A percentile compares a stretch with the other conserved stretches of the same genome.
These are phyloP conservation scores for Cichlasoma orientale DNA, from an alignment of 2,797 vertebrate species.

Conservation along the genomic window DNA sequence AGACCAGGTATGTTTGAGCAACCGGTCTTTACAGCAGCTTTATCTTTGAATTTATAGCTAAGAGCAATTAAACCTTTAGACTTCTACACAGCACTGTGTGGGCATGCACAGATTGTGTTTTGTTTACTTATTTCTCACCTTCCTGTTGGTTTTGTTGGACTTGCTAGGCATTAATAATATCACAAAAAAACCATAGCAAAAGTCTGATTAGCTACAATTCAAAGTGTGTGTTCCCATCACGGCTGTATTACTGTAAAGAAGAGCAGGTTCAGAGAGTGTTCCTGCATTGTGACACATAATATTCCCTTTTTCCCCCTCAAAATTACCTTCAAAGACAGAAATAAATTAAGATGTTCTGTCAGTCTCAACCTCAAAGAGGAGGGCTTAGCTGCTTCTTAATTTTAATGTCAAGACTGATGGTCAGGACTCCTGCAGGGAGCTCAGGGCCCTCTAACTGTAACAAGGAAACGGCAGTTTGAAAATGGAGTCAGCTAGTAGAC, in stretches of 20 bases:
- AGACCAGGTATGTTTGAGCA: neutral
- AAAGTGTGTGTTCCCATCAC: neutral
- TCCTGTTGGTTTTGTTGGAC: neutral
- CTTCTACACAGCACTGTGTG: neutral
- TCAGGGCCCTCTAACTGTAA: slow-evolving; percentile 23
- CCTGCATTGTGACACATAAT: neutral
- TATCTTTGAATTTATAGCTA: neutral
- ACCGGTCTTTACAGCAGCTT: neutral
- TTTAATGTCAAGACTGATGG: slow-evolving; percentile 23
- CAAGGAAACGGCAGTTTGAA: slow-evolving; percentile 40
- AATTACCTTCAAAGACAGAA: neutral
- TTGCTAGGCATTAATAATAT: neutral
- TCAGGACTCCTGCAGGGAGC: slow-evolving; percentile 39
- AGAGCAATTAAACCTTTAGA: neutral
- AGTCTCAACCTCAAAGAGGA: slow-evolving; percentile 9
- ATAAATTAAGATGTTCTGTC: slow-evolving; percentile 7
- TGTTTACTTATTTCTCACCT: neutral
- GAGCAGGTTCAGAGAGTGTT: neutral
- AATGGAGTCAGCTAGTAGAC: slow-evolving; percentile 29
- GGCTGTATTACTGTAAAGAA: neutral
- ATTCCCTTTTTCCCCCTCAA: neutral
- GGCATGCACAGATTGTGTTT: neutral
- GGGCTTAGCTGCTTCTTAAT: slow-evolving; percentile 23
- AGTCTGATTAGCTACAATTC: neutral
- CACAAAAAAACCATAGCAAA: neutral